Conservation (phyloP, 2,113 vertebrate species). For the Nesogale talazaci region DNA sequence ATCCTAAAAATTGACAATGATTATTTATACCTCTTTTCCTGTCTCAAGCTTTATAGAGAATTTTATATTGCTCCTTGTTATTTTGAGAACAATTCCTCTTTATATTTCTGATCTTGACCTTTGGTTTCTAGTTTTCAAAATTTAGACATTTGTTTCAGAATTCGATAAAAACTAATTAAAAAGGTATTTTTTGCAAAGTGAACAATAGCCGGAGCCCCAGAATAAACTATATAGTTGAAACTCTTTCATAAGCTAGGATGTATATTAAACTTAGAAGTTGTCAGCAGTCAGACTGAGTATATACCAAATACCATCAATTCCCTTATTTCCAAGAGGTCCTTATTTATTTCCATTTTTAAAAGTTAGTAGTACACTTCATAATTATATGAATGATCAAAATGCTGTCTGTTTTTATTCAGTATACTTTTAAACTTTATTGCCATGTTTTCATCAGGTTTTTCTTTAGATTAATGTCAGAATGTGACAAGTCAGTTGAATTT, state of each 20-base stretch:
- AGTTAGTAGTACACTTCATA: neutral
- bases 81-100: too few species aligned
- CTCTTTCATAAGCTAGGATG: neutral
- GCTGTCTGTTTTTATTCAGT: constrained; percentile 53
- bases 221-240: neutral
- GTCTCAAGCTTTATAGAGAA: too few species aligned
- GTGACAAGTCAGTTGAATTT: constrained; percentile 4
- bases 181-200: neutral
- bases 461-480: constrained; percentile 51
- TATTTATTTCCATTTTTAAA: constrained; percentile 4
- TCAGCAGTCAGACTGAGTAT: neutral
- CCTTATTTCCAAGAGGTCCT: too few species aligned
- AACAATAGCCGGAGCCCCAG: neutral
- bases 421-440: constrained; percentile 10
- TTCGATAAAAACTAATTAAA: constrained; percentile 25
- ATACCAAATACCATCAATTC: constrained; percentile 22
- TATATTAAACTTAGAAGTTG: neutral
- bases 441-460: constrained; percentile 50
- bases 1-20: too few species aligned
- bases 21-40: too few species aligned
- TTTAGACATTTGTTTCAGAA: constrained; percentile 8
- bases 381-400: constrained; percentile 30
- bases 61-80: too few species aligned
- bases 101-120: too few species aligned
- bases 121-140: too few species aligned